phyloP scores from a whole-genome alignment of 2,888 invertebrate genomes.

The Tetrapedia diversipes region DNA sequence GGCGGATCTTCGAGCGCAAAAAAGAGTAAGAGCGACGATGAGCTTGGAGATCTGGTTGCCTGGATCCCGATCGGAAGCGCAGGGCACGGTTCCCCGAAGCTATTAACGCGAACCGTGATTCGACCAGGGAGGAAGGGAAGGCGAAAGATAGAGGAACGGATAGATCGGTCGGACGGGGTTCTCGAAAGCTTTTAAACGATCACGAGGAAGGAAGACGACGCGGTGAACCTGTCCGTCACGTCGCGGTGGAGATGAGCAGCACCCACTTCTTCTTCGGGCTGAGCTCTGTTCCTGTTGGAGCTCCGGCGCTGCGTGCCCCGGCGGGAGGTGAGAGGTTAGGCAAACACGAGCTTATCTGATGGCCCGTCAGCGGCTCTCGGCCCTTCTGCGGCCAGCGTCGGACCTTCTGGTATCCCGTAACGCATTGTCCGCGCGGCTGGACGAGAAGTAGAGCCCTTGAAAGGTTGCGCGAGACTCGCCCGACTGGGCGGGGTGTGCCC shows the following conservation, averaged over 20 bases:
- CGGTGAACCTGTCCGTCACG: constrained; percentile 77
- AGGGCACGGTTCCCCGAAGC: constrained; percentile 60
- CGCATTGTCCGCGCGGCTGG: constrained; percentile 50
- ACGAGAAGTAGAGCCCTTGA: constrained; percentile 59
- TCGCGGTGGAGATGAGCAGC: constrained; percentile 71
- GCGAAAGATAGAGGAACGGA: not conserved
- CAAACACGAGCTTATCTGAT: constrained; percentile 82
- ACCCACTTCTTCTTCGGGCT: constrained; percentile 75
- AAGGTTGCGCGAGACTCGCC: constrained; percentile 64
- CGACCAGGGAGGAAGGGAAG: constrained; percentile 33
- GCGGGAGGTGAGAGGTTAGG: constrained; percentile 81
- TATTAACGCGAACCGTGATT: constrained; percentile 69
- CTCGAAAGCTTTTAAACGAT: constrained; percentile 75
- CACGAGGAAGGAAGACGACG: constrained; percentile 66
- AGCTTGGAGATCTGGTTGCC: constrained; percentile 35
- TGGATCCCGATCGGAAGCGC: constrained; percentile 58
- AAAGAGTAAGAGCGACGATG: constrained; percentile 33
- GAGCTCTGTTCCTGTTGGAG: constrained; percentile 63
- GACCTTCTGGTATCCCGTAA: constrained; percentile 65
- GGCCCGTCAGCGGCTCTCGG: constrained; percentile 78
- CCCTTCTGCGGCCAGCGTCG: constrained; percentile 60
- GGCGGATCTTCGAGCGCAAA: constrained; percentile 27
- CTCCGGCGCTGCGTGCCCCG: constrained; percentile 65
- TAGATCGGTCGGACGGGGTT: constrained; percentile 39
- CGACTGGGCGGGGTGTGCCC: constrained; percentile 64